Conservation (phyloP, 1,140 invertebrate genomes). For the Bombus consobrinus region DNA sequence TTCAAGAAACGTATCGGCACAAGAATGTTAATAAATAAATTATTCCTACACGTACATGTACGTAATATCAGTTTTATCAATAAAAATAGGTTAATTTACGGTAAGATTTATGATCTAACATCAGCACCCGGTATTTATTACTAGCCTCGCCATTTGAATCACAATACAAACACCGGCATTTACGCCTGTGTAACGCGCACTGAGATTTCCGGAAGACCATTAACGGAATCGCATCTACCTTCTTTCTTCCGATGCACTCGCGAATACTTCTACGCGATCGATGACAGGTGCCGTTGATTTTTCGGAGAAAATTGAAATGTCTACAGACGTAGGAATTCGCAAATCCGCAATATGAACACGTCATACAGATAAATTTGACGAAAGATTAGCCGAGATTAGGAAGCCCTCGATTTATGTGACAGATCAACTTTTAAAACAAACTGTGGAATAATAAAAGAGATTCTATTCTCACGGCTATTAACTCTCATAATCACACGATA, state of each 20-base stretch:
- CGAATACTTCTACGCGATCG: slow-evolving; percentile 23
- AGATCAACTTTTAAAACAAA: neutral
- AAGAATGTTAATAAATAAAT: too few relatives aligned
- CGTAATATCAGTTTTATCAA: too few relatives aligned
- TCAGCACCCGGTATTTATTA: neutral
- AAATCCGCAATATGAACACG: slow-evolving; percentile 57
- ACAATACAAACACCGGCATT: slow-evolving; percentile 65
- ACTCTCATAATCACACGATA: too few relatives aligned
- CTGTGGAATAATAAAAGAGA: too few relatives aligned
- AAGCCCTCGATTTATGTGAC: neutral
- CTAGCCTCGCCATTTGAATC: slow-evolving; percentile 71
- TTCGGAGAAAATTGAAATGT: slow-evolving; percentile 67
- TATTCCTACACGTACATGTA: too few relatives aligned
- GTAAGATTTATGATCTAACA: neutral
- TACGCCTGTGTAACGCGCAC: slow-evolving; percentile 14
- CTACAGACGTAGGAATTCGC: slow-evolving; percentile 30
- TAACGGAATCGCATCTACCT: slow-evolving; percentile 7
- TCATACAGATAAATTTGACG: slow-evolving; percentile 64
- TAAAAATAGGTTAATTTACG: neutral
- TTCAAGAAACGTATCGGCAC: too few relatives aligned
- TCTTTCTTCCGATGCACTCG: neutral
- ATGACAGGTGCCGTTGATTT: slow-evolving; percentile 54
- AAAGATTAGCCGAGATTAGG: neutral
- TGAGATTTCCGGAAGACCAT: slow-evolving; percentile 12
- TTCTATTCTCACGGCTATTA: too few relatives aligned